phyloP scores from a whole-genome alignment of 2,113 vertebrate species.

The Machaerirhynchus nigripectus region DNA sequence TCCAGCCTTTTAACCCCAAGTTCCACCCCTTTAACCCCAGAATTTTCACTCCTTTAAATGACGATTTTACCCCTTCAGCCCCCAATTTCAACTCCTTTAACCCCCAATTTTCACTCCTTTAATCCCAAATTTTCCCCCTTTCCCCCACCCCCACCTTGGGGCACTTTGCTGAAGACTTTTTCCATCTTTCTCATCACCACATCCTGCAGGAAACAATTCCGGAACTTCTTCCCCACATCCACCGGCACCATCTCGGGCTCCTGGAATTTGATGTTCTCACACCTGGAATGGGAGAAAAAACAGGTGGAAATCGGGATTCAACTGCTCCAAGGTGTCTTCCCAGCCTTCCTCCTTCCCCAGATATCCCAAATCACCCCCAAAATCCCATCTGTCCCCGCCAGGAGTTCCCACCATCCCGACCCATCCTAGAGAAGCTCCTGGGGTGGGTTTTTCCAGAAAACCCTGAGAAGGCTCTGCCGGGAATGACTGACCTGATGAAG shows the following conservation, averaged over 20 bases:
- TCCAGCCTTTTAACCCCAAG: neutral
- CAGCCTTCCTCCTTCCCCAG: neutral
- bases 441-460: neutral
- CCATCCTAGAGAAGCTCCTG: neutral
- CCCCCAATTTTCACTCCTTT: too few relatives aligned
- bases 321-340: neutral
- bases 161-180: constrained; percentile 45
- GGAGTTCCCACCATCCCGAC: neutral
- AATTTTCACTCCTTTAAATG: neutral
- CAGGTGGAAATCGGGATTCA: neutral
- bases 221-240: constrained; percentile 66
- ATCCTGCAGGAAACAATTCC: constrained; percentile 73
- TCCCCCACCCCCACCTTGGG: neutral
- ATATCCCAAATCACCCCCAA: neutral
- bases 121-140: neutral
- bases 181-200: constrained; percentile 77
- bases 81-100: neutral
- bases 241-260: constrained; percentile 68
- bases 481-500: constrained; percentile 70
- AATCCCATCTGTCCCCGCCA: neutral
- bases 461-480: neutral
- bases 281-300: neutral
- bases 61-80: neutral
- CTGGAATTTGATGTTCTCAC: constrained; percentile 72
- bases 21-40: too few relatives aligned